Evolutionary conservation across 1,140 invertebrate species (phyloP).

Genomic region (Gonatopus flavifemur): DNA sequence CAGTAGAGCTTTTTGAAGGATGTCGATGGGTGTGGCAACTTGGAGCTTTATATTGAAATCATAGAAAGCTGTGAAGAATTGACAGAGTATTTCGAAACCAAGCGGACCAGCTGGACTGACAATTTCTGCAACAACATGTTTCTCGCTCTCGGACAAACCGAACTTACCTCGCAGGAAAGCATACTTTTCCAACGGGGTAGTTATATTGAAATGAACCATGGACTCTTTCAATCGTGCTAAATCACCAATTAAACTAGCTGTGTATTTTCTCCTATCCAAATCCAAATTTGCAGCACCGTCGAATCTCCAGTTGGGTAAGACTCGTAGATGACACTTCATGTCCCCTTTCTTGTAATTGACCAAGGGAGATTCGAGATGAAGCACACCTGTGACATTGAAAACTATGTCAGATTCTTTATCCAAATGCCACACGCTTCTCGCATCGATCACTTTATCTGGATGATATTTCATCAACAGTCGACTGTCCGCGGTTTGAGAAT

Average conservation of each 20-base stretch:
- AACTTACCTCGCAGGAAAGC: conserved; percentile 67
- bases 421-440: conserved; percentile 63
- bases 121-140: conserved; percentile 71
- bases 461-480: conserved; percentile 58
- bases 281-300: conserved; percentile 68
- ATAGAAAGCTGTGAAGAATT: conserved; percentile 61
- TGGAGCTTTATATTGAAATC: conserved; percentile 74
- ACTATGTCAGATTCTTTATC: conserved; percentile 42
- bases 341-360: conserved; percentile 67
- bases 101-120: conserved; percentile 66
- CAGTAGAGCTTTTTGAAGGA: conserved; percentile 65
- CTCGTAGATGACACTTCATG: conserved; percentile 65
- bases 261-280: conserved; percentile 68
- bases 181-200: conserved; percentile 69
- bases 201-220: conserved; percentile 65
- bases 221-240: conserved; percentile 47
- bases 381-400: conserved; percentile 61
- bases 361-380: conserved; percentile 62
- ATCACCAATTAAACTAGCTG: conserved; percentile 53
- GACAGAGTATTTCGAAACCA: conserved; percentile 64
- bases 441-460: conserved; percentile 59
- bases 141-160: conserved; percentile 68
- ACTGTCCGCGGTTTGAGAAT: conserved; percentile 55
- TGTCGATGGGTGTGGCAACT: conserved; percentile 71
- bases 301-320: conserved; percentile 63